Evolutionary conservation across 2,113 vertebrate genomes (phyloP).

Genomic region (Jaculus jaculus): DNA sequence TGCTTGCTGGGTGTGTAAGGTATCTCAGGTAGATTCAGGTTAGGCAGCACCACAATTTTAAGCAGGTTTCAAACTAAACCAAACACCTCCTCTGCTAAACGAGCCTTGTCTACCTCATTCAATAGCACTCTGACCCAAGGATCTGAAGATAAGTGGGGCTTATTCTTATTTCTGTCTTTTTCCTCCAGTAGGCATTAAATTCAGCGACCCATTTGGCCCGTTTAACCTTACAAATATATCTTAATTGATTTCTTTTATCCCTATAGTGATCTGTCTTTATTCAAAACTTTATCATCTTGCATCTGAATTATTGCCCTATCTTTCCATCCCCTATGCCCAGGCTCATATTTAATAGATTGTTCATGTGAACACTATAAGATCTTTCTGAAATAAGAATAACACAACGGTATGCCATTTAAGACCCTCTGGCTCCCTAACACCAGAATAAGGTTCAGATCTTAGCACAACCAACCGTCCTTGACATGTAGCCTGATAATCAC

Average conservation of each 20-base stretch:
- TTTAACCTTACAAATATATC: neutral
- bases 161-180: neutral
- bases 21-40: no score
- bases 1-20: no score
- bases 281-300: slow-evolving; percentile 48
- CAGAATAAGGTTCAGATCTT: neutral
- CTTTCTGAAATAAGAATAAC: slow-evolving; percentile 44
- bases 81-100: neutral
- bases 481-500: neutral
- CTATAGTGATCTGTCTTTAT: slow-evolving; percentile 31
- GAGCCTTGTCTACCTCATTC: neutral
- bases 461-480: neutral
- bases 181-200: neutral
- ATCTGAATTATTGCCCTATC: slow-evolving; percentile 36
- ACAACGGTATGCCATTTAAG: neutral
- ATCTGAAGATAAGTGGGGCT: neutral
- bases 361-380: neutral
- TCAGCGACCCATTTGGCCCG: neutral
- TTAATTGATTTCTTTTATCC: slow-evolving; percentile 53
- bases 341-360: slow-evolving; percentile 9
- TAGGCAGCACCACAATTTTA: neutral
- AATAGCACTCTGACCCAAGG: neutral
- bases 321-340: neutral
- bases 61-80: neutral
- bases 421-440: neutral